Evolutionary conservation across 2,113 vertebrate genomes (phyloP), one percentile per base, ranked within the genome.

Genomic region (Urocolius indicus): DNA sequence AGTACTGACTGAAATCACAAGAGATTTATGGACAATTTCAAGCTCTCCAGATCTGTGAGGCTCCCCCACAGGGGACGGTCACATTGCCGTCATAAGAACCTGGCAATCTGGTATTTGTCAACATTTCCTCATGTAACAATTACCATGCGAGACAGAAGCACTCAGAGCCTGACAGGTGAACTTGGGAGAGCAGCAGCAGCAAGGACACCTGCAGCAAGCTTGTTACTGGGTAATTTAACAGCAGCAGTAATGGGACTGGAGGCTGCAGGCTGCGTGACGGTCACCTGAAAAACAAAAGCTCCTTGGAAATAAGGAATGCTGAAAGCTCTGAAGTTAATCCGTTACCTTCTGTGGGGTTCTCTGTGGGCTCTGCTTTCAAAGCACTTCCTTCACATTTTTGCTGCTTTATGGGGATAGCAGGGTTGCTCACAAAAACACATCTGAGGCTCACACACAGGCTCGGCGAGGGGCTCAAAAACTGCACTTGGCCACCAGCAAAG

Each of bases 91-190:
- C 18, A 7, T 14, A 30, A 69, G 57, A 45, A 76, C 13, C 13
- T 22, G 18, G 1, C 32, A 49, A 29, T 11, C 29, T 26, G 61
- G 4, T n/a, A 27, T 82, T 85, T 72, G 32, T 67, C 63, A 76
- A 32, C 43, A 21, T n/a, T 55, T 36, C 59, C 46, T 65, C 6
- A 0, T 12, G 7, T 12, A 76, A 29, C 48, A 68, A 46, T 24
- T 26, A 6, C 11, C 5, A 1, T 2, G 7, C 0, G 1, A 80
- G 43, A 11, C 4, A 7, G n/a, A 65, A 61, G 48, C 54, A 4
- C 38, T 22, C 2, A 1, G 36, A 58, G 85, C 48, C 68, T 23
- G 20, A 10, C n/a, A 80, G n/a, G 77, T 34, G 65, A 84, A 46
- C 16, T 46, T 8, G 2, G 3, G 30, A 52, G 61, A 61, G 49